Base-by-base conservation (phyloP, 2,888 invertebrate species). In the Neoaliturus tenellus region DNA sequence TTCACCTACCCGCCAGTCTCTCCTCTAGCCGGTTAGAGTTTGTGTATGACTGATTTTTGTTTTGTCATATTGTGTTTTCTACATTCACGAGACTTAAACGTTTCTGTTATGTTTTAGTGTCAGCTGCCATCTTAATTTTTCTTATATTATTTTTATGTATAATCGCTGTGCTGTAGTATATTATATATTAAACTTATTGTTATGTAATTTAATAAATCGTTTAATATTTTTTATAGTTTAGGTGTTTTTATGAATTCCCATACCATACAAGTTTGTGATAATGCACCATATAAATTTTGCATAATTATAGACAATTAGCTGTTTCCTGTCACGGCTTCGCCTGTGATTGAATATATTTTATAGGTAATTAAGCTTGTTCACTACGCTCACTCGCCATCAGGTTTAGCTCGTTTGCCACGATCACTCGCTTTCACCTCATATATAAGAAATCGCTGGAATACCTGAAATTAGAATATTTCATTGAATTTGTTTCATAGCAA, bases 141-240 rank as follows among this genome's bases (percentile, higher is more conserved):
- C 48, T 78, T 75, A 39, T 71, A 39, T 71, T 71, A 75, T 75
- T 78, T 78, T 78, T 35, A 78, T 78, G 31, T 78, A 20, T 78
- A 55, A 51, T 28, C 35, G 55, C 78, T 75, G 55, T 78, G 78
- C 78, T 78, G 55, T 78, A 78, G 78, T 55, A 20, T 78, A 55
- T n/a, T 78, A 78, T 41, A 44, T 55, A 78, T 75, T 75, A 25
- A 75, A 75, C 33, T 35, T 48, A 75, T 78, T 78, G 78, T 78
- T 78, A 78, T 78, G 78, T 78, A 78, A 78, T 55, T 78, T 78
- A 78, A 78, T 78, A 78, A 78, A 78, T 78, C 10, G 48, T 78
- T 78, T 78, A 78, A 78, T 78, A 78, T 78, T 78, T 78, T 78
- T 78, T 55, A 78, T 78, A 78, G 78, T 48, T 48, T 78, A 78